These are phyloP conservation scores for Aphis craccivora DNA, from an alignment of 1,140 invertebrate genomes.

Conservation along the genomic window DNA sequence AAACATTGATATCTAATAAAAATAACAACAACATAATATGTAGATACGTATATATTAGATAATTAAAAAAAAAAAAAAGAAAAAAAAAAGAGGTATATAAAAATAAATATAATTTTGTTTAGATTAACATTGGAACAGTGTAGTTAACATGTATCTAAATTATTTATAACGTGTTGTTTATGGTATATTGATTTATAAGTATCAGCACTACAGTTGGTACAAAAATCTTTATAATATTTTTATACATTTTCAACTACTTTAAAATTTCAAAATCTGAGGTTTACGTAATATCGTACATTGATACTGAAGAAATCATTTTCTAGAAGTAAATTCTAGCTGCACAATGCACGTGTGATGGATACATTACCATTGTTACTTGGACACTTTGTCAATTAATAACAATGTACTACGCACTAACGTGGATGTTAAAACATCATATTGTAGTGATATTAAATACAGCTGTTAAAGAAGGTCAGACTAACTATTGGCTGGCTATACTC, in stretches of 20 bases:
- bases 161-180: not conserved
- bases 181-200: too few relatives aligned
- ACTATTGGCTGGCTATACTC: not conserved
- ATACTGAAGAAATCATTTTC: not conserved
- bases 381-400: not conserved
- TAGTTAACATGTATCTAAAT: not conserved
- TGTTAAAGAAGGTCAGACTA: constrained; percentile 37
- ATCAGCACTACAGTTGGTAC: too few relatives aligned
- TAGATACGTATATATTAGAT: too few relatives aligned
- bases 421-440: not conserved
- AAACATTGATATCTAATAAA: too few relatives aligned
- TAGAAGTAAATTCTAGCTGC: not conserved
- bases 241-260: too few relatives aligned
- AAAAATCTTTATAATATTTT: too few relatives aligned
- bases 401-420: not conserved
- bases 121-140: not conserved
- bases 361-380: not conserved
- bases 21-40: too few relatives aligned
- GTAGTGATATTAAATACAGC: not conserved
- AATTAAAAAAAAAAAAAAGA: too few relatives aligned
- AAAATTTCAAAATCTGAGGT: not conserved
- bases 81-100: too few relatives aligned
- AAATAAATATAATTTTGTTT: too few relatives aligned
- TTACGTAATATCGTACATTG: not conserved
- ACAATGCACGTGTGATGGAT: not conserved